Conservation (phyloP, 1,140 invertebrate genomes). For the Diorhabda sublineata region DNA sequence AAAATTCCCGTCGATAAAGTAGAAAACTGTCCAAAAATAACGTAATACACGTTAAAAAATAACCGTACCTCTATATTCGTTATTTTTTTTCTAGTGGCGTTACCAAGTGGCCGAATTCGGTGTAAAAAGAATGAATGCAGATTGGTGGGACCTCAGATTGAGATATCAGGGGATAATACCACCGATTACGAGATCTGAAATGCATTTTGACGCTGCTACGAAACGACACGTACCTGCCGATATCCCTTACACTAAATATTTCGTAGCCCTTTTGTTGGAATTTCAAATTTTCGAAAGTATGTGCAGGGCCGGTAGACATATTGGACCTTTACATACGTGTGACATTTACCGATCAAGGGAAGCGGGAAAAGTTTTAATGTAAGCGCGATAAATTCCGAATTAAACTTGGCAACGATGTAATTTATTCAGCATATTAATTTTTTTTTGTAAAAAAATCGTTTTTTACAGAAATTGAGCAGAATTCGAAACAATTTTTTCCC, state of each 20-base stretch:
- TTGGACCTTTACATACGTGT: conserved; percentile 73
- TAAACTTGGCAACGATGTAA: not conserved
- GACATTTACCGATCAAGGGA: conserved; percentile 75
- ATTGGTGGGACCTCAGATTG: conserved; percentile 76
- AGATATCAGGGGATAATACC: conserved; percentile 70
- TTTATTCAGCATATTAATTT: conserved; percentile 1
- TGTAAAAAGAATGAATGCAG: conserved; percentile 67
- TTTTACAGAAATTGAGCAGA: too few relatives aligned
- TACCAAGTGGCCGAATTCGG: conserved; percentile 74
- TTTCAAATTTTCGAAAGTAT: conserved; percentile 83
- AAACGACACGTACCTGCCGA: conserved; percentile 80
- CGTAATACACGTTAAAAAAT: too few relatives aligned
- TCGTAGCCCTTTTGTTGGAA: conserved; percentile 76
- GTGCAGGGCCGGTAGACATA: conserved; percentile 68
- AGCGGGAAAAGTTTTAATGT: conserved; percentile 67
- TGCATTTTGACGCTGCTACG: conserved; percentile 74
- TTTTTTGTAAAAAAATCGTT: not conserved
- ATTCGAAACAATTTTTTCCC: too few relatives aligned
- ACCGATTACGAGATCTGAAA: conserved; percentile 62
- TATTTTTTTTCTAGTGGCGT: conserved; percentile 58
- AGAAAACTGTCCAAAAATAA: too few relatives aligned
- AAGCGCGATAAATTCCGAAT: conserved; percentile 30
- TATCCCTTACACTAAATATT: conserved; percentile 75
- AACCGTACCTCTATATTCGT: not conserved
- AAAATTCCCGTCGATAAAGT: too few relatives aligned